These are phyloP conservation scores for Teinopalpus imperialis DNA, from an alignment of 2,888 invertebrate species.

Conservation along the genomic window DNA sequence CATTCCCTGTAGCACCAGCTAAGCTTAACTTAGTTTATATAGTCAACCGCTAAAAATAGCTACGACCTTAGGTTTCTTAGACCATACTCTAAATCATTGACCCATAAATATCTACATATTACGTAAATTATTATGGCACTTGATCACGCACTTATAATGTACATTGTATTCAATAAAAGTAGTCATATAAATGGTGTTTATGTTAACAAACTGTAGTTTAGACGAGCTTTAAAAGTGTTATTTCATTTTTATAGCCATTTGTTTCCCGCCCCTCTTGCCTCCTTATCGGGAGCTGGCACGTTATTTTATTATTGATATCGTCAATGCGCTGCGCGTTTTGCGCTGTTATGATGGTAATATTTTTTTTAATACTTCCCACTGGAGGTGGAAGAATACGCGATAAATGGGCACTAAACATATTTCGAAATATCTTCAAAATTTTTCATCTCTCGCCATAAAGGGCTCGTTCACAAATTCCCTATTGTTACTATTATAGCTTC, in stretches of 20 bases:
- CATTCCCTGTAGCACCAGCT: too few species aligned
- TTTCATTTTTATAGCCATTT: constrained; percentile 41
- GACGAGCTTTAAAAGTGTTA: constrained; percentile 40
- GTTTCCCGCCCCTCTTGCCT: constrained; percentile 32
- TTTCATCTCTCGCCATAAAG: constrained; percentile 7
- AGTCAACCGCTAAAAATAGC: too few species aligned
- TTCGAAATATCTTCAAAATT: constrained; percentile 19
- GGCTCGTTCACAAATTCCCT: constrained; percentile 19
- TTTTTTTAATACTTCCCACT: constrained; percentile 37
- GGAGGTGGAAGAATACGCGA: constrained; percentile 24
- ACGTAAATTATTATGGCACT: constrained; percentile 23
- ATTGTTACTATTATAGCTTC: constrained; percentile 23
- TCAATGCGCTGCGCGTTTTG: constrained; percentile 29
- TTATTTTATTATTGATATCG: constrained; percentile 41
- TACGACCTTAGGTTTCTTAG: too few species aligned
- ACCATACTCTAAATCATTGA: too few species aligned
- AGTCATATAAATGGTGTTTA: constrained; percentile 30
- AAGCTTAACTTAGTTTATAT: too few species aligned
- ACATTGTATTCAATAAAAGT: constrained; percentile 29
- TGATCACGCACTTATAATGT: constrained; percentile 32
- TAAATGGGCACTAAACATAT: constrained; percentile 24
- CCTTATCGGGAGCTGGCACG: constrained; percentile 37
- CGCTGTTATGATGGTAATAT: constrained; percentile 30
- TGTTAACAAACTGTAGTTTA: constrained; percentile 36
- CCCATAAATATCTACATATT: too few species aligned